Base-by-base conservation (phyloP, 2,888 invertebrate species). In the Agonum fuliginosum region DNA sequence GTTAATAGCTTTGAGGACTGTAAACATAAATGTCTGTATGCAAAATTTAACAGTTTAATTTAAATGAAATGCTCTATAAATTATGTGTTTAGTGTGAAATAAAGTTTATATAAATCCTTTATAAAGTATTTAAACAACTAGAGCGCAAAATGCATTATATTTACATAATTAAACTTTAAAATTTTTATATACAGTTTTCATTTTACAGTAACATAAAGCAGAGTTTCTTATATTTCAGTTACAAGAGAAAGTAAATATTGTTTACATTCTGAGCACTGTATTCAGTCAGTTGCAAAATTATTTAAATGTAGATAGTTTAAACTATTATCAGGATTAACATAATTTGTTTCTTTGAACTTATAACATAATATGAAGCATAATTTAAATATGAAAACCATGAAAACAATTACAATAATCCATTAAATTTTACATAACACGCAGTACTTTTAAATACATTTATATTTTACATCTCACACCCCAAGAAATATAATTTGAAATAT, bases 91-190 rank as follows among this genome's bases (percentile, higher is more conserved):
- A 46, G 12, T 46, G 17, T 3, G 46, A 46, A 46, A 17, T 46
- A 46, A n/a, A 37, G 2, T 37, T 46, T 46, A 46, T 46, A 46
- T 46, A 37, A 37, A 37, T 37, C n/a, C 8, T 37, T 37, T 1
- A 0, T 41, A 17, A 46, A 6, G n/a, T 6, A 12, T 41, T 41
- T 10, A n/a, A 46, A 46, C 1, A 46, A 46, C 3, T 12, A 17
- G 46, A 46, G 46, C 46, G 17, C 1, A 17, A 17, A 46, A 46
- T 14, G 46, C 46, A 46, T 46, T 46, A 46, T 12, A 17, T 46
- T 46, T 46, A 46, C 46, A 17, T 46, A 46, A 46, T 46, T 46
- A 46, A 46, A 46, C 46, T 46, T 14, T 20, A 17, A 41, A n/a
- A 41, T 30, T 30, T 30, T 30, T 30, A 30, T n/a, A 30, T 41